A percentile compares a stretch with the other conserved stretches of the same genome.
These are phyloP conservation scores for Pelobates fuscus DNA, from an alignment of 2,113 vertebrate genomes.

Conservation along the genomic window DNA sequence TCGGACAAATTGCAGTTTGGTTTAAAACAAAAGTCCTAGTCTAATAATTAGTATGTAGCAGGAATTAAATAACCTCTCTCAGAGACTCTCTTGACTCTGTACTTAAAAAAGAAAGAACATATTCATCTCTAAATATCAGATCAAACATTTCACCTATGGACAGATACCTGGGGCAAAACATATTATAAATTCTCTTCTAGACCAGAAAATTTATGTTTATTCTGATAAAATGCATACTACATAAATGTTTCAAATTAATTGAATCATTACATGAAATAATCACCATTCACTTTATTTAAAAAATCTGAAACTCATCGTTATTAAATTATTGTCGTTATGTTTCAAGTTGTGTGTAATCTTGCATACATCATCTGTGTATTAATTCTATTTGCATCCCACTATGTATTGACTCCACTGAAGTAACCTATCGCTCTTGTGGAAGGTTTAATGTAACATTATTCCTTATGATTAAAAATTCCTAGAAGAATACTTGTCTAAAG, in stretches of 20 bases:
- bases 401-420: background rate
- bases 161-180: slow-evolving; percentile 18
- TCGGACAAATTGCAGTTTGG: no score
- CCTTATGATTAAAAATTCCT: background rate
- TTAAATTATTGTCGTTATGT: slow-evolving; percentile 79
- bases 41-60: no score
- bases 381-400: background rate
- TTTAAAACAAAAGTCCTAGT: no score
- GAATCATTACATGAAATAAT: slow-evolving; percentile 70
- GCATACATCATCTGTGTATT: slow-evolving; percentile 40
- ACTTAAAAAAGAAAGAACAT: no score
- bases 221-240: slow-evolving; percentile 69
- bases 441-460: background rate
- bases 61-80: no score
- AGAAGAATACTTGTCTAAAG: background rate
- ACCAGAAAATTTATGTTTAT: slow-evolving; percentile 76
- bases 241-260: slow-evolving; percentile 79
- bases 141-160: no score
- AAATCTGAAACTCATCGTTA: slow-evolving; percentile 79
- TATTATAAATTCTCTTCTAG: slow-evolving; percentile 66
- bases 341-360: slow-evolving; percentile 73
- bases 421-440: background rate
- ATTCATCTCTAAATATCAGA: no score
- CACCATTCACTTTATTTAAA: slow-evolving; percentile 78
- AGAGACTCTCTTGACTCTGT: no score